phyloP scores from a whole-genome alignment of 2,888 invertebrate genomes.

The Bursaphelenchus okinawaensis region DNA sequence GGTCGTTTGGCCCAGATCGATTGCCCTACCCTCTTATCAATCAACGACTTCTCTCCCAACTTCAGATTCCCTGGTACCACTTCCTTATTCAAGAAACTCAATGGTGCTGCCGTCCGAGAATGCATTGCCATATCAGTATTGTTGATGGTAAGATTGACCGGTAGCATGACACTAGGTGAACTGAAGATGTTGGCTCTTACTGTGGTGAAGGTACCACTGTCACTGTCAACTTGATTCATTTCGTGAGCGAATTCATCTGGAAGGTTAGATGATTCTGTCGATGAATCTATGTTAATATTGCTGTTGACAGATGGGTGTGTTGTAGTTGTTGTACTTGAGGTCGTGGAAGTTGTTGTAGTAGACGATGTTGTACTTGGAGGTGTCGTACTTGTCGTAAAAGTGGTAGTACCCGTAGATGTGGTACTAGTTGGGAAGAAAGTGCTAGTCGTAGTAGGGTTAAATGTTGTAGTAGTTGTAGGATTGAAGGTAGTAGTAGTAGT shows the following conservation, averaged over 20 bases:
- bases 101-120: constrained; percentile 9
- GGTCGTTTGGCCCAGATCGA: background rate
- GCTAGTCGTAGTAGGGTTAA: constrained; percentile 3
- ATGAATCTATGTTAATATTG: background rate
- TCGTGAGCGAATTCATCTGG: background rate
- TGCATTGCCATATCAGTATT: constrained; percentile 9
- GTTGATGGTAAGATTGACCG: background rate
- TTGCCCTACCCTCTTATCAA: background rate
- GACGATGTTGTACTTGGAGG: constrained; percentile 12
- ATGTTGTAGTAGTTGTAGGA: constrained; percentile 1
- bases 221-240: constrained; percentile 8
- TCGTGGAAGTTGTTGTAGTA: constrained; percentile 8
- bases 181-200: constrained; percentile 20
- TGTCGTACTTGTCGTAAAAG: background rate
- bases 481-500: background rate
- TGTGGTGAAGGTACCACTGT: constrained; percentile 6
- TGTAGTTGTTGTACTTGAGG: background rate
- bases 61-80: background rate
- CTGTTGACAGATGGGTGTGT: background rate
- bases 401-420: background rate
- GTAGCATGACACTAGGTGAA: constrained; percentile 2
- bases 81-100: background rate
- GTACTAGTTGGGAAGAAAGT: too few relatives aligned
- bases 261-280: background rate
- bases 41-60: background rate